phyloP scores from a whole-genome alignment of 53 echinoderm and acorn worm genomes.

The Henricia sp. region DNA sequence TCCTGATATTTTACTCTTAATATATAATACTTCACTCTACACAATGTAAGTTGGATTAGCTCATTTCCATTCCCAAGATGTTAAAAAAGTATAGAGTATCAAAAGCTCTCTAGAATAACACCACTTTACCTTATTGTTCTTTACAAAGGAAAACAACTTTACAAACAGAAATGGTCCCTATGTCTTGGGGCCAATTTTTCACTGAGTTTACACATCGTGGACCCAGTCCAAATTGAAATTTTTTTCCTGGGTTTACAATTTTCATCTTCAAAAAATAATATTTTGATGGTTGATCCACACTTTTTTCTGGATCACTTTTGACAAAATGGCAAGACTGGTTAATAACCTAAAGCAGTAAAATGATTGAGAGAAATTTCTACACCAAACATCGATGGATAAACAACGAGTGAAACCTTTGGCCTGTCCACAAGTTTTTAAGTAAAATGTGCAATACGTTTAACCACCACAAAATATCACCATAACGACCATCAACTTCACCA shows the following conservation, averaged over 20 bases:
- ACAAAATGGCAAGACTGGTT: too few species aligned
- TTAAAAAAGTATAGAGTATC: slow-evolving; percentile 76
- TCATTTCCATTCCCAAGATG: slow-evolving; percentile 51
- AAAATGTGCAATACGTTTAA: slow-evolving; percentile 60
- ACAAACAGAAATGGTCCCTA: slow-evolving; percentile 54
- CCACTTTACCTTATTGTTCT: slow-evolving; percentile 26
- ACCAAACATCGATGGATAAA: slow-evolving; percentile 29
- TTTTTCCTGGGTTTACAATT: too few species aligned
- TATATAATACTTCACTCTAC: slow-evolving; percentile 47
- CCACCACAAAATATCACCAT: slow-evolving; percentile 56
- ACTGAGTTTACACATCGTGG: too few species aligned
- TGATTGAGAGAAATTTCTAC: slow-evolving; percentile 1
- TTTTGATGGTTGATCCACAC: too few species aligned
- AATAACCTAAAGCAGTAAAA: too few species aligned
- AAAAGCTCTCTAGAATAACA: slow-evolving; percentile 63
- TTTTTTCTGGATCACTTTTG: too few species aligned
- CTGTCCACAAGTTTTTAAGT: slow-evolving; percentile 50
- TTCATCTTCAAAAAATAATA: too few species aligned
- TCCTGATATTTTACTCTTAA: slow-evolving; percentile 52
- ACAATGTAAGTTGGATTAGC: slow-evolving; percentile 51
- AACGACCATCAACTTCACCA: slow-evolving; percentile 51
- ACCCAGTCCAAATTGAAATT: too few species aligned
- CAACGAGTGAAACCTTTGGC: slow-evolving; percentile 24
- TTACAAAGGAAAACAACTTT: slow-evolving; percentile 58
- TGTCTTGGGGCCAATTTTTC: slow-evolving; percentile 23